Base-by-base conservation (phyloP, 2,888 invertebrate genomes). In the Malachius bipustulatus region DNA sequence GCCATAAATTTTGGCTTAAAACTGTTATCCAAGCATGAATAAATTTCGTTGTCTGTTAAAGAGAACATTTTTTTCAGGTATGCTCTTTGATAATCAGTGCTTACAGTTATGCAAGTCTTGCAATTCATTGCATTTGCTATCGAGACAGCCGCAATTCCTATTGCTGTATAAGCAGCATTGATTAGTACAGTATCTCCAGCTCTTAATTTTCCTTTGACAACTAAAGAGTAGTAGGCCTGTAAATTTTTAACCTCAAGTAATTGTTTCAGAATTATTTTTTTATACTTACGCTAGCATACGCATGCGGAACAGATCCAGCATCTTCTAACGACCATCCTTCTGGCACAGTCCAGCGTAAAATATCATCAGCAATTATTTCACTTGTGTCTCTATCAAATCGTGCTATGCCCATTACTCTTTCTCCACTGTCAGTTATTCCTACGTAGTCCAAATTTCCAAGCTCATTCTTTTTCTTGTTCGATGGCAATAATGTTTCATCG, bases 1-100 rank as follows among this genome's bases (percentile, higher is more conserved):
- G 69, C 68, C 49, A 83, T 69, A 30, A 97, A 70, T 68, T 88
- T 75, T 37, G 77, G 72, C 59, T 94, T 93, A 57, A 96, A 97
- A 1, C 77, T 76, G 0, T 78, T 70, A 55, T 89, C 49, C 16
- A 56, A 50, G 0, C 49, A 53, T 37, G 47, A 52, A 3, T 59
- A 42, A 19, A 63, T 53, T 32, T 60, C 50, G 3, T 46, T 39
- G n/a, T 58, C 57, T 16, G 39, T 45, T 26, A 63, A 33, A 6
- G 40, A 39, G 37, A 56, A 63, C 15, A 46, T 49, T 36, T 55
- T 56, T 35, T 53, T 56, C 4, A 63, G 34, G 36, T 47, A 56
- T 3, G 50, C 48, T 32, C 47, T 52, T 39, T 65, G 62, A 16
- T 46, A 41, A 15, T 60, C 50, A 1, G 70, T 70, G 2, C 68